Conservation (phyloP, 1,140 invertebrate genomes). For the Euborellia annulipes region DNA sequence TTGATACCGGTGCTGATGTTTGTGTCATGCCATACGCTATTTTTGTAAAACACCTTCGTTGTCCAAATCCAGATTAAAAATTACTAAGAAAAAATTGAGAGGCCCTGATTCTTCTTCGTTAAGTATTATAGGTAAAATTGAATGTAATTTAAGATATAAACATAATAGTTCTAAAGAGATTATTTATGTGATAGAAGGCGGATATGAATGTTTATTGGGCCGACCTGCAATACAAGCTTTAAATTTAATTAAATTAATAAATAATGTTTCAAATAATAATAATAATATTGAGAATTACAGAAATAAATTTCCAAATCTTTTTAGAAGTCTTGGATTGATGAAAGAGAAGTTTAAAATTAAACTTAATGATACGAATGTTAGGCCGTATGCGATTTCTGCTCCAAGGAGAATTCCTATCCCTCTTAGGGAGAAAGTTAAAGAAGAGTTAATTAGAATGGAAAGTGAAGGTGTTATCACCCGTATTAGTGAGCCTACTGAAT, state of each 20-base stretch:
- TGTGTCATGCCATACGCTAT: background rate
- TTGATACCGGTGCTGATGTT: background rate
- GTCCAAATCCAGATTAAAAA: background rate
- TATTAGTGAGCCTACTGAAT: constrained; percentile 26
- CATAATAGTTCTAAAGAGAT: background rate
- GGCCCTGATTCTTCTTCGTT: background rate
- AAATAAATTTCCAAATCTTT: constrained; percentile 1
- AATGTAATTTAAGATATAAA: background rate
- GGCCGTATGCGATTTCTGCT: constrained; percentile 7
- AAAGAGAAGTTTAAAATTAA: background rate
- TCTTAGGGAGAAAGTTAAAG: constrained; percentile 23
- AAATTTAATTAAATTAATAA: background rate
- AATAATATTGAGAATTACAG: too few relatives aligned
- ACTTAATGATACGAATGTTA: background rate
- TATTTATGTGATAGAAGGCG: background rate
- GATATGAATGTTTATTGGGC: background rate
- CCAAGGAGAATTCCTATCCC: constrained; percentile 24
- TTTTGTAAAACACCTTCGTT: background rate
- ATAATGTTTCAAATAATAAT: background rate
- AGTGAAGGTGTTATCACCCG: constrained; percentile 22
- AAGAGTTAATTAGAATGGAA: constrained; percentile 24
- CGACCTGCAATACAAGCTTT: background rate
- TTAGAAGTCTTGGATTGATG: background rate
- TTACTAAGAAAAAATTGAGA: background rate
- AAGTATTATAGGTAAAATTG: background rate